phyloP scores from a whole-genome alignment of 1,140 invertebrate species.

The Drosophila azteca region DNA sequence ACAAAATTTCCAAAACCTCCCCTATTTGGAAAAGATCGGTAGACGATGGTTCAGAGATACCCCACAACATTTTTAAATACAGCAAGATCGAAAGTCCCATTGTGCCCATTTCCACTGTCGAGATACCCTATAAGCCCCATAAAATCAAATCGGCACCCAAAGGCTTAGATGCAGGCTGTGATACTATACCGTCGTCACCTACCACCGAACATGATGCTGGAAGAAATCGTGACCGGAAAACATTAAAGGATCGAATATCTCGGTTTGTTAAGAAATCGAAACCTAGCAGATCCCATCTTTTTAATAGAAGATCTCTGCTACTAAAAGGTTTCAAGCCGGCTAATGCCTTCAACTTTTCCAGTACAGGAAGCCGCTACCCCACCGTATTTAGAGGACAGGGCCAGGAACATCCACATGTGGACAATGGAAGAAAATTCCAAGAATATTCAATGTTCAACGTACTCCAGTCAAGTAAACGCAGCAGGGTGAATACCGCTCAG shows the following conservation, averaged over 20 bases:
- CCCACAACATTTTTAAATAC: conserved; percentile 24
- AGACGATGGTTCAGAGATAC: conserved; percentile 36
- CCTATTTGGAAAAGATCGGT: conserved; percentile 1
- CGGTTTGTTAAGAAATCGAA: conserved; percentile 33
- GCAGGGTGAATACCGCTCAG: conserved; percentile 35
- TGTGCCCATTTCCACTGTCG: conserved; percentile 1
- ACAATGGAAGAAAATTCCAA: not conserved
- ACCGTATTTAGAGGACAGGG: conserved; percentile 24
- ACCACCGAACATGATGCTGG: not conserved
- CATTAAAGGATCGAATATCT: conserved; percentile 29
- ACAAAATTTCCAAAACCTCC: not conserved
- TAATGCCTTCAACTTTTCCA: not conserved
- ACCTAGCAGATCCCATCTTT: not conserved
- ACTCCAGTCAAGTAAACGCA: not conserved
- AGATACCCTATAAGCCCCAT: conserved; percentile 35
- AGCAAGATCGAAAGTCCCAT: not conserved
- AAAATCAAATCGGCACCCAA: not conserved
- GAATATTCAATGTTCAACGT: conserved; percentile 5
- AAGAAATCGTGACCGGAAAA: not conserved
- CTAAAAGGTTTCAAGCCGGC: not conserved
- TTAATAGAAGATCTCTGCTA: not conserved
- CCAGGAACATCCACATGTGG: not conserved
- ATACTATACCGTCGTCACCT: not conserved
- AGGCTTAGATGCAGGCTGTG: conserved; percentile 26
- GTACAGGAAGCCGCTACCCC: conserved; percentile 19